Conservation (phyloP, 2,797 vertebrate species). For the Synanceia verrucosa region DNA sequence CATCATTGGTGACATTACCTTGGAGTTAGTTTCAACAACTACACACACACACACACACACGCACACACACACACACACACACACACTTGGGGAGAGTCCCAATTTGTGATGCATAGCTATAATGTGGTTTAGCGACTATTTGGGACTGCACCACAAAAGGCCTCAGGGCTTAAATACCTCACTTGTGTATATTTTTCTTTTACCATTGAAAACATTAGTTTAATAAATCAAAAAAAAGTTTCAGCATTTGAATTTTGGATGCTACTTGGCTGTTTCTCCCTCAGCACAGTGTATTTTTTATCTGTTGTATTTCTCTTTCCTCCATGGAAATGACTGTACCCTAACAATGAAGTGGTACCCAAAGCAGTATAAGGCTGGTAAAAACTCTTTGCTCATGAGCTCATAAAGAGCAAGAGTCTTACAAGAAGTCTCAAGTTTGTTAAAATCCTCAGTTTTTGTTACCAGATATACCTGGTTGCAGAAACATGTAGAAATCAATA, state of each 20-base stretch:
- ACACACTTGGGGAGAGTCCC: background rate
- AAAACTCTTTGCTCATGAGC: background rate
- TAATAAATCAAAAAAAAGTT: slow-evolving; percentile 6
- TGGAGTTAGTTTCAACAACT: slow-evolving; percentile 19
- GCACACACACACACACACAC: background rate
- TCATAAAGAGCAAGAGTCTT: background rate
- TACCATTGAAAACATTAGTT: slow-evolving; percentile 1
- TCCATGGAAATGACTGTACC: background rate
- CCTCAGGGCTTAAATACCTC: slow-evolving; percentile 26
- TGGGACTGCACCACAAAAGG: slow-evolving; percentile 7
- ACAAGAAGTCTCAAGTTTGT: background rate
- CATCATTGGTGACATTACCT: slow-evolving; percentile 46
- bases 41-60: slow-evolving; percentile 13
- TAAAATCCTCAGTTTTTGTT: background rate
- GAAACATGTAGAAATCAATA: background rate
- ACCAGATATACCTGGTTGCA: background rate
- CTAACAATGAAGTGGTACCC: background rate
- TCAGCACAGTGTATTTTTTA: background rate
- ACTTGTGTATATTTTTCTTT: slow-evolving; percentile 14
- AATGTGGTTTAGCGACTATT: slow-evolving; percentile 25
- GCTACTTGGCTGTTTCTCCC: background rate
- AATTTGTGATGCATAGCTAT: slow-evolving; percentile 24
- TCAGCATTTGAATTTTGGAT: slow-evolving; percentile 10
- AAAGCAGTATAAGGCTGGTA: background rate
- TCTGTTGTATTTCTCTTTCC: background rate